Percentiles rank a stretch among this genome's conserved stretches.
These are phyloP conservation scores for Acanthosepion esculentum DNA, from an alignment of 2,888 invertebrate genomes.

Conservation along the genomic window DNA sequence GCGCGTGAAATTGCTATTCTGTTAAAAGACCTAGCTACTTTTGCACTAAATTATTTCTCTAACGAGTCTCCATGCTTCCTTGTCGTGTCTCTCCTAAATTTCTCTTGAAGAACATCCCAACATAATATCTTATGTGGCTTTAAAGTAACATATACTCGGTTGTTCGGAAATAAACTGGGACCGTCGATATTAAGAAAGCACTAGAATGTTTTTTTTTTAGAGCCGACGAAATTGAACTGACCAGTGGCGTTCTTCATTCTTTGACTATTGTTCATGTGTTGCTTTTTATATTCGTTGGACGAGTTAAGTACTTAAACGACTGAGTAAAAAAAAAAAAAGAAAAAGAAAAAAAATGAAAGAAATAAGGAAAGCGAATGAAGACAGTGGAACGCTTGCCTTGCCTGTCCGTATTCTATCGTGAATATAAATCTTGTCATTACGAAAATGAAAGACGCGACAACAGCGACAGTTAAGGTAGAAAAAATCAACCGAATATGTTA, in stretches of 20 bases:
- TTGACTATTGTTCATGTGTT: background rate
- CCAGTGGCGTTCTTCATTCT: too few species aligned
- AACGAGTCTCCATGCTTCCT: background rate
- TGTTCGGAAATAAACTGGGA: too few species aligned
- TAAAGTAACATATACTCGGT: too few species aligned
- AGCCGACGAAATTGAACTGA: too few species aligned
- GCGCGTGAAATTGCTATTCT: background rate
- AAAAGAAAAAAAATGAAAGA: background rate
- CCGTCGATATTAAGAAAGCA: too few species aligned
- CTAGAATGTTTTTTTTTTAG: too few species aligned
- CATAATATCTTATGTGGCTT: too few species aligned
- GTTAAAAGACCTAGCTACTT: background rate
- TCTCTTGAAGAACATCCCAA: too few species aligned
- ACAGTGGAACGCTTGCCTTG: background rate
- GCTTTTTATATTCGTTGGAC: background rate
- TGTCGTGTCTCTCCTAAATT: background rate
- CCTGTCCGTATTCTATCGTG: background rate
- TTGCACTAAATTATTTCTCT: conserved; percentile 11
- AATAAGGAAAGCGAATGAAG: background rate
- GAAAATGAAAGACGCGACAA: background rate
- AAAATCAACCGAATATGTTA: background rate
- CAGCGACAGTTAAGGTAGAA: background rate
- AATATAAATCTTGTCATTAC: background rate
- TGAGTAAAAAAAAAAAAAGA: background rate
- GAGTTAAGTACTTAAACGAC: background rate